Evolutionary conservation across 2,888 invertebrate genomes (phyloP), one percentile per base, ranked within the genome.

Genomic region (Caenorhabditis panamensis): DNA sequence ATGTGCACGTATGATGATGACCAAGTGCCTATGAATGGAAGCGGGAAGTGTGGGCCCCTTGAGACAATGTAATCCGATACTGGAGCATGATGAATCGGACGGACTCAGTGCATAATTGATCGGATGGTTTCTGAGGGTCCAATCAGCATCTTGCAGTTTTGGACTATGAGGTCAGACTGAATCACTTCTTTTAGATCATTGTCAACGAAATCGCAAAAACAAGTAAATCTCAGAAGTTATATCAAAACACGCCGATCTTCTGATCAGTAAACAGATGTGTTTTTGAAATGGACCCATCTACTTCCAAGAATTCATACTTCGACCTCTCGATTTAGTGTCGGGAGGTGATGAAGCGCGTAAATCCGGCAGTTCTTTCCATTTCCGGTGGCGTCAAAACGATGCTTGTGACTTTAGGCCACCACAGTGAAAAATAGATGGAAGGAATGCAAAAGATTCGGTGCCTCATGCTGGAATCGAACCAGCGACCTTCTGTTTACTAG

Each of bases 401-500:
- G 5, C 47, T 47, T 47, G n/a, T 47, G n/a, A 47, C 47, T 47
- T 47, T 47, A 13, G 41, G 3, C 9, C 3, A 47, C 20, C 20
- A 16, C 47, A 3, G 5, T 3, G 47, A 47, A 18, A 18, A 51
- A 20, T 22, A 28, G 24, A 24, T 16, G 26, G 18, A 24, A 31
- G 20, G 58, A 51, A 56, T 18, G 5, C 58, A 63, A 24, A 18
- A 61, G n/a, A 24, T 47, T 63, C 59, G 78, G 69, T 88, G 88
- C 88, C 88, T 87, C 87, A 87, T 87, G 88, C 88, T 87, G 88
- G 88, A 88, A 88, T 88, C 87, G 88, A 88, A 88, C 88, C 86
- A 87, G 88, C 88, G 89, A 88, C 87, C 88, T 88, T 87, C 88
- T 88, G 89, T 89, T 89, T 88, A 89, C 88, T 87, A 88, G 88